Base-by-base conservation (phyloP, 2,113 vertebrate species). In the Ondatra zibethicus region DNA sequence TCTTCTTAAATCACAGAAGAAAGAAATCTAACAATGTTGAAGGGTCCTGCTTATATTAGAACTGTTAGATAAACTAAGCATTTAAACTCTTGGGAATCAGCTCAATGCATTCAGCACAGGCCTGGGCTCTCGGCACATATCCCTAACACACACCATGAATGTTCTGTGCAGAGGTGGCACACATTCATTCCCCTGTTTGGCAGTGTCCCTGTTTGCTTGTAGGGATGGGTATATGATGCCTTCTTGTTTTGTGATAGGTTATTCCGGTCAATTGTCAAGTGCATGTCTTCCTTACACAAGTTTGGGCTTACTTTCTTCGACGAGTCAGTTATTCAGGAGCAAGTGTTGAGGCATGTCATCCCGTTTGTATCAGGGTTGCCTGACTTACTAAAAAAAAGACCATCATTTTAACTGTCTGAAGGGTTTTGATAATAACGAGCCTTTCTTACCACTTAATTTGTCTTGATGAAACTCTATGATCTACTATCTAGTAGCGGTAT, bases 381-480 rank as follows among this genome's bases (percentile, higher is more conserved):
- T 84, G 50, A 7, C n/a, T 72, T 92, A 89, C 88, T 70, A 91
- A 42, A 89, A 36, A 89, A 61, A 93, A 47, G 50, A 33, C 29
- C 78, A 61, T 77, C 21, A 16, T 75, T 97, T 96, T 94, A 72
- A 65, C 29, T 94, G 42, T 91, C 55, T 94, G 80, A 84, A 4
- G 55, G 36, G 21, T 92, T 92, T 95, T 92, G 84, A 87, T 81
- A 50, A 39, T 27, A 89, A 73, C 23, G 29, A 16, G n/a, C 11
- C 42, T 81, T 70, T 96, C 80, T 85, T 96, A 77, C 77, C 61
- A 47, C 68, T 81, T 39, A 97, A 55, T 25, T 86, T 45, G n/a
- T 86, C 7, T 72, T 82, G 31, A n/a, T 31, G 88, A 68, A 89
- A 81, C 0, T 2, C 82, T 93, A 9, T 77, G 86, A 93, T 17